These are phyloP conservation scores for Bryconaethiops microstoma DNA, from an alignment of 2,797 vertebrate genomes.

Conservation along the genomic window DNA sequence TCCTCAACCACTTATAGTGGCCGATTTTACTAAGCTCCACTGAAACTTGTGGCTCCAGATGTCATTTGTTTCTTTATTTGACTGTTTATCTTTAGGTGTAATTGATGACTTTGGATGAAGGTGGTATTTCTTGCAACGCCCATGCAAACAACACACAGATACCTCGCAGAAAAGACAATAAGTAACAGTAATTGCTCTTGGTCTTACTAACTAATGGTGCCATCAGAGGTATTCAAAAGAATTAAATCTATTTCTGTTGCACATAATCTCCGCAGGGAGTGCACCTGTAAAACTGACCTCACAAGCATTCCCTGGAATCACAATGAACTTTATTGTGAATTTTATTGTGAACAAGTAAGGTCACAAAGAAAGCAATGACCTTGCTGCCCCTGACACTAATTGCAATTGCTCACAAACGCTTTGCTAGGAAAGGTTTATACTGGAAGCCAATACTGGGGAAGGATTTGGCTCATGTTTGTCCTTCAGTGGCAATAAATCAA, in stretches of 20 bases:
- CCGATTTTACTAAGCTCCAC: background rate
- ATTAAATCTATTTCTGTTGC: too few species aligned
- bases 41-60: background rate
- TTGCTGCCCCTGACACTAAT: too few species aligned
- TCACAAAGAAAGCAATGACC: too few species aligned
- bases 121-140: background rate
- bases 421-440: too few species aligned
- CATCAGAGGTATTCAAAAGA: too few species aligned
- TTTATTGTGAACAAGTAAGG: too few species aligned
- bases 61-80: background rate
- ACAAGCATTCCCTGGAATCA: background rate
- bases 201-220: background rate
- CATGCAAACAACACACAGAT: constrained; percentile 9
- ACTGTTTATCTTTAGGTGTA: constrained; percentile 3
- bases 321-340: background rate
- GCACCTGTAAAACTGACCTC: background rate
- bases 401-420: too few species aligned
- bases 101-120: background rate
- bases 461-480: too few species aligned
- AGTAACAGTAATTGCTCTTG: background rate
- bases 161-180: background rate
- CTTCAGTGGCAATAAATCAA: too few species aligned
- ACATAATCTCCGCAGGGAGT: background rate
- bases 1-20: background rate
- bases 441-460: too few species aligned